Conservation (phyloP, 2,113 vertebrate species). For the Osmerus eperlanus region DNA sequence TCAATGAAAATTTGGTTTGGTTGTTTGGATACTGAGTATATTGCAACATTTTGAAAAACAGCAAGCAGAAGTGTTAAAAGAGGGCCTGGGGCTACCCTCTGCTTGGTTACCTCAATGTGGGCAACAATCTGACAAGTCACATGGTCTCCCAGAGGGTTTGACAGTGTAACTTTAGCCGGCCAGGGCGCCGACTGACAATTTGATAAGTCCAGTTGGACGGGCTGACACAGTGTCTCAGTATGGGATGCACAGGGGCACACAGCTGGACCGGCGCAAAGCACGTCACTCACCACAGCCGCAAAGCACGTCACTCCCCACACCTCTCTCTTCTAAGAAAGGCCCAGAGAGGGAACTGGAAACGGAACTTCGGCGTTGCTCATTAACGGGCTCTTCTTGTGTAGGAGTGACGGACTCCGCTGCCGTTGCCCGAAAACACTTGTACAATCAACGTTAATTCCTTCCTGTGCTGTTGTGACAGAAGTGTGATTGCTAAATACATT, state of each 20-base stretch:
- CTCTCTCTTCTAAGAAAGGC: background rate
- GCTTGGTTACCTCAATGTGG: background rate
- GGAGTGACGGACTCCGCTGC: too few species aligned
- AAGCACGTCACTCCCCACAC: too few species aligned
- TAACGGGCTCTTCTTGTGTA: too few species aligned
- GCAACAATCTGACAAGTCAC: background rate
- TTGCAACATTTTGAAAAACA: too few species aligned
- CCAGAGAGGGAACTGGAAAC: slow-evolving; percentile 21
- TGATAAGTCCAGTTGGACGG: background rate
- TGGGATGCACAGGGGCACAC: background rate
- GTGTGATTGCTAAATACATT: background rate
- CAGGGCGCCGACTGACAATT: background rate
- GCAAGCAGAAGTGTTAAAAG: too few species aligned
- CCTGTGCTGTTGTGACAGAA: background rate
- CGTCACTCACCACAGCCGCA: background rate
- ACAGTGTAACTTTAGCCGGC: background rate
- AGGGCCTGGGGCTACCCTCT: background rate
- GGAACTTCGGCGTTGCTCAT: slow-evolving; percentile 2
- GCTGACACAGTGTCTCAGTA: background rate
- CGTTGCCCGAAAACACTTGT: too few species aligned
- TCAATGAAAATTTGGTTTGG: too few species aligned
- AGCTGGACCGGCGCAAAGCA: background rate
- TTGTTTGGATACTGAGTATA: too few species aligned
- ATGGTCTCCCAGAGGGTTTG: background rate
- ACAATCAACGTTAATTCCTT: background rate